These are phyloP conservation scores for Lucilia sericata DNA, from an alignment of 1,140 invertebrate species.

Conservation along the genomic window DNA sequence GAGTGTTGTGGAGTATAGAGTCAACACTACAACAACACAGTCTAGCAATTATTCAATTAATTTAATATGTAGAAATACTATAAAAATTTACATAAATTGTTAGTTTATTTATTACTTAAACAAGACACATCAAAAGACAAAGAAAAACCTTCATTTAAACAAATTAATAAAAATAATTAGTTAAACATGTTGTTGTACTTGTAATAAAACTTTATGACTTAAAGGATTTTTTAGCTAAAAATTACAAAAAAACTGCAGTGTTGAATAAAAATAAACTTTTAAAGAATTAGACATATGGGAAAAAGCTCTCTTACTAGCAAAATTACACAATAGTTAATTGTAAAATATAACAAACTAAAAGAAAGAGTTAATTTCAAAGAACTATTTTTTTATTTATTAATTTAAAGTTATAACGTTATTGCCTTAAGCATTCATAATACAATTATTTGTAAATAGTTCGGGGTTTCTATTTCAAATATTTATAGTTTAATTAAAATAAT, in stretches of 20 bases:
- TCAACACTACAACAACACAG: background rate
- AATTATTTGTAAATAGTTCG: background rate
- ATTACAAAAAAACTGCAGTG: background rate
- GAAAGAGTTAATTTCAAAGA: too few relatives aligned
- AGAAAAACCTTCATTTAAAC: background rate
- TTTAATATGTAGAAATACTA: background rate
- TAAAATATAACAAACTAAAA: too few relatives aligned
- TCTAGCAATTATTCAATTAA: conserved; percentile 12
- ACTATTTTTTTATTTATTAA: too few relatives aligned
- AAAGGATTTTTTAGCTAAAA: background rate
- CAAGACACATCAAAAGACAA: background rate
- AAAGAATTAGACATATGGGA: background rate
- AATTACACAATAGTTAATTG: background rate
- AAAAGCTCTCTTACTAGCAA: background rate
- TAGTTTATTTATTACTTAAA: background rate
- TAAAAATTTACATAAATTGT: conserved; percentile 8
- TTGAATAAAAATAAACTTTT: background rate
- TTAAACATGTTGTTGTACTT: background rate
- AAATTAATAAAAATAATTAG: background rate
- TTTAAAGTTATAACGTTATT: background rate
- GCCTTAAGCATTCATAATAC: background rate
- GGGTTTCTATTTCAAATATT: background rate
- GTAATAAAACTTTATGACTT: background rate
- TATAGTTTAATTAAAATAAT: background rate
- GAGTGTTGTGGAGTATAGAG: too few relatives aligned